Percentiles rank a stretch among this genome's conserved stretches.
These are phyloP conservation scores for Tetragonula clypearis DNA, from an alignment of 1,140 invertebrate genomes.

Conservation along the genomic window DNA sequence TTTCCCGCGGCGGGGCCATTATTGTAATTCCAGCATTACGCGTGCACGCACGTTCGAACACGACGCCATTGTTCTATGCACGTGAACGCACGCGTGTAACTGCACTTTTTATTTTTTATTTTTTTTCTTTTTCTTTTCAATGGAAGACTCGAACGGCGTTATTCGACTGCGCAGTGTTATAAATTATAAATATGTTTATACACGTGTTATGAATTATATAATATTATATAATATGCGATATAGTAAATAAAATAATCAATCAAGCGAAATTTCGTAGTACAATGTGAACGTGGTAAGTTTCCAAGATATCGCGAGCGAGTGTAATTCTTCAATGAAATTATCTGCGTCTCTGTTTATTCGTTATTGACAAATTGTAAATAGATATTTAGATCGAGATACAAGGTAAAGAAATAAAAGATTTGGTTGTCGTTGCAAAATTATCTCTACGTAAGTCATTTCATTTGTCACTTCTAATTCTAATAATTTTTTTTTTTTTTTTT, in stretches of 20 bases:
- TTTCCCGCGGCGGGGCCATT: slow-evolving; percentile 11
- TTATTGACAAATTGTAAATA: not conserved
- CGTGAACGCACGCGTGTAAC: not conserved
- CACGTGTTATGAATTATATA: no score
- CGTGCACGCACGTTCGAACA: not conserved
- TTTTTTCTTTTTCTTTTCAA: not conserved
- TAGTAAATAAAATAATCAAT: no score
- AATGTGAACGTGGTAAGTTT: no score
- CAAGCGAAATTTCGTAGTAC: no score
- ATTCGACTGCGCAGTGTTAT: not conserved
- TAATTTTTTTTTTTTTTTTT: no score
- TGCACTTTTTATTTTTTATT: not conserved
- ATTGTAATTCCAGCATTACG: not conserved
- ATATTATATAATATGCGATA: no score
- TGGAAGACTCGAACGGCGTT: not conserved
- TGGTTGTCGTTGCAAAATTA: no score
- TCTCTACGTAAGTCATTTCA: no score
- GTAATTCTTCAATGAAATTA: no score
- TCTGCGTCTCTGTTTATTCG: no score
- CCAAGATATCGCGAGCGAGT: no score
- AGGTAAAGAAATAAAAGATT: not conserved
- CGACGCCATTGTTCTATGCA: not conserved
- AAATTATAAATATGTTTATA: not conserved
- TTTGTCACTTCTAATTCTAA: no score
- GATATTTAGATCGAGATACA: not conserved